Evolutionary conservation across 1,140 invertebrate genomes (phyloP).

Genomic region (Sitophilus oryzae): DNA sequence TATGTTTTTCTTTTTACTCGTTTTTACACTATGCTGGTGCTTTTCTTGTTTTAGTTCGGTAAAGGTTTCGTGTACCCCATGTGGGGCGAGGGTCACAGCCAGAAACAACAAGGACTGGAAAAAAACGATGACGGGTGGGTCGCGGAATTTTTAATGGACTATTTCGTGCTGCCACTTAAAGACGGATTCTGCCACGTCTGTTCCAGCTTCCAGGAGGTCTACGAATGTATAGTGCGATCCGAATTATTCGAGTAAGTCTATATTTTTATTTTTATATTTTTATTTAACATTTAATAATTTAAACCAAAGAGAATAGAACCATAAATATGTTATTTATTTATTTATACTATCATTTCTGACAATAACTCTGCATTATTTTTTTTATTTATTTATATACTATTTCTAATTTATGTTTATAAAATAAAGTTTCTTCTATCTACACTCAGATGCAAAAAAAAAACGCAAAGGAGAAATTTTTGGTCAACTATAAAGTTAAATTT

Average conservation of each 20-base stretch:
- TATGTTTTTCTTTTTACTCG: not conserved
- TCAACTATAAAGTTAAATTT: too few relatives aligned
- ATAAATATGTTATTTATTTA: too few relatives aligned
- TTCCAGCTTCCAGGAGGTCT: not conserved
- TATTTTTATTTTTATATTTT: not conserved
- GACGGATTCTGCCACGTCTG: not conserved
- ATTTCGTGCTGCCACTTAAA: not conserved
- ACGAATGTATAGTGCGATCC: not conserved
- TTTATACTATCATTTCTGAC: too few relatives aligned
- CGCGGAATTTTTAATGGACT: not conserved
- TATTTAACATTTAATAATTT: too few relatives aligned
- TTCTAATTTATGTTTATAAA: too few relatives aligned
- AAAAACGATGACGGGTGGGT: not conserved
- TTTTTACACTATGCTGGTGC: not conserved
- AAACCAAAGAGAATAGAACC: too few relatives aligned
- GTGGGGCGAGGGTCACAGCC: not conserved
- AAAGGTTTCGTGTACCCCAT: not conserved
- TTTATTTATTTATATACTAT: too few relatives aligned
- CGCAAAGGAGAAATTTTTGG: too few relatives aligned
- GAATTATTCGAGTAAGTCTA: not conserved
- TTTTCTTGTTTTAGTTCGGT: not conserved
- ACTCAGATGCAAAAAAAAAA: too few relatives aligned
- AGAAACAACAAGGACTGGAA: not conserved
- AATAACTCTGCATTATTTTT: too few relatives aligned
- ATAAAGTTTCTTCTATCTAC: too few relatives aligned